Evolutionary conservation across 2,797 vertebrate species (phyloP), one percentile per base, ranked within the genome.

Genomic region (Bufotes viridis): DNA sequence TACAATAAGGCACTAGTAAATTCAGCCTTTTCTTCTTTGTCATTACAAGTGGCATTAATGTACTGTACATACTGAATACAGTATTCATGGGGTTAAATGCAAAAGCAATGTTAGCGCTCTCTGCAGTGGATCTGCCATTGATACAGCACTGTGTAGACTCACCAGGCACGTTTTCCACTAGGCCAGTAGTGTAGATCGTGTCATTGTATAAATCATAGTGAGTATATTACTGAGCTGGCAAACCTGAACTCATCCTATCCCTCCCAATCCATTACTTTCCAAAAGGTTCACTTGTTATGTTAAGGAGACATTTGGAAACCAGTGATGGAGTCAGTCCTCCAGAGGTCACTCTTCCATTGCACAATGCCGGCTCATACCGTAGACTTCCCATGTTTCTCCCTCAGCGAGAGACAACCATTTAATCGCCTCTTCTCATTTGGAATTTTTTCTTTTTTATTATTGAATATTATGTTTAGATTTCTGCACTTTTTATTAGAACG

Each of bases 291-390:
- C 51, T 57, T 65, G 60, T 85, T 69, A 26, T 61, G 76, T 42
- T 67, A 82, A 82, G 82, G 65, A 70, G 78, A 53, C 67, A 75
- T 53, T 61, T 82, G 34, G 26, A 81, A 57, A 89, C 67, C 89
- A 79, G 84, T 90, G 90, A 76, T 72, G 80, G 7, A 58, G 74
- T 88, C 79, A 12, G 84, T 92, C 95, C 95, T 95, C 93, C 94
- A 96, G 95, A 94, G 95, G 95, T 95, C 95, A 95, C 95, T 94
- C 92, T 95, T 93, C 92, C 93, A 93, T 92, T 92, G 90, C 92
- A 80, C 90, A 93, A 67, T 57, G 70, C 60, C 49, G 14, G 20
- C 51, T 26, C 24, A 9, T 76, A 22, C 29, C 80, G 10, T 26
- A 85, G 63, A 63, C 24, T 82, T 49, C 57, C 24, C 60, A 53